phyloP scores from a whole-genome alignment of 2,113 vertebrate genomes.

The Phodopus roborovskii region DNA sequence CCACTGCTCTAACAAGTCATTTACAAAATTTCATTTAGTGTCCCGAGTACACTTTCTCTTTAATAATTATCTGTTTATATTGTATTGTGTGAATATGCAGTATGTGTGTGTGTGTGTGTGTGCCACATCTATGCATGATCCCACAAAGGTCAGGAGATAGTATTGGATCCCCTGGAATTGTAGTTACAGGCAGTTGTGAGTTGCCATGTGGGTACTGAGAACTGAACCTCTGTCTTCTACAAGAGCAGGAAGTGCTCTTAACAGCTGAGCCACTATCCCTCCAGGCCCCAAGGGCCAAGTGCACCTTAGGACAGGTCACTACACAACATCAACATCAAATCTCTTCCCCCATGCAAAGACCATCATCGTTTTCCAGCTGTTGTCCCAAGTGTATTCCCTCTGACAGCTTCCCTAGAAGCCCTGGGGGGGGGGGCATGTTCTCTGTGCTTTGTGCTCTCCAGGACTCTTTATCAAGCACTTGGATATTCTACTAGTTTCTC shows the following conservation, averaged over 20 bases:
- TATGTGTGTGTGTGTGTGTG: neutral
- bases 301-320: neutral
- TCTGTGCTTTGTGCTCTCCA: neutral
- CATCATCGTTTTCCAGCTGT: neutral
- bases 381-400: neutral
- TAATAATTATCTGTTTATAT: neutral
- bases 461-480: neutral
- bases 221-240: neutral
- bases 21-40: neutral
- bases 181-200: neutral
- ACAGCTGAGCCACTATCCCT: neutral
- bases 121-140: neutral
- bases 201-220: neutral
- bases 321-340: neutral
- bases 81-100: neutral
- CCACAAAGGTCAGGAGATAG: neutral
- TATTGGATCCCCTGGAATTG: neutral
- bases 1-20: neutral
- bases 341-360: neutral
- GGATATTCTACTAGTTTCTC: neutral
- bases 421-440: too few relatives aligned
- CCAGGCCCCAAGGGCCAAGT: neutral
- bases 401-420: neutral
- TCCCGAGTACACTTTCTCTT: neutral
- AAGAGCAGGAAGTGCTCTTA: neutral